Base-by-base conservation (phyloP, 2,797 vertebrate species). In the Poeciliopsis infans region DNA sequence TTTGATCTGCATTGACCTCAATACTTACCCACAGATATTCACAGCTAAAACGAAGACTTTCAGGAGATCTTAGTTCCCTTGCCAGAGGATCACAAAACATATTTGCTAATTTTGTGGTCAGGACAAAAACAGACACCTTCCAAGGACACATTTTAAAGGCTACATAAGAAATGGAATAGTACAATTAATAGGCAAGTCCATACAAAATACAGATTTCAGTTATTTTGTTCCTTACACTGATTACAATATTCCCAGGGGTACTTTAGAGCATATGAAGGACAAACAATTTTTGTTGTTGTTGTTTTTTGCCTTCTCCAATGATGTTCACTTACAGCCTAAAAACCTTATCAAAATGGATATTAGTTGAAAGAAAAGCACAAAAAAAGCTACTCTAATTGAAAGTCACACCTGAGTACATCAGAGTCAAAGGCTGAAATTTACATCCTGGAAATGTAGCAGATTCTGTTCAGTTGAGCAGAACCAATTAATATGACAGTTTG, bases 401-500 rank as follows among this genome's bases (percentile, higher is more conserved):
- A 91, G 92, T 94, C 91, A 95, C 92, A 95, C 91, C 93, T 95
- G 95, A 94, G 91, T 91, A 92, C 86, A 25, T 92, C 86, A 71
- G 86, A 94, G 91, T 91, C 90, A 94, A 92, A 92, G 91, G 92
- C 88, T 92, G 83, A 92, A 87, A 94, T 95, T 91, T 92, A 92
- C 90, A 93, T 92, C 85, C 86, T 78, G 84, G 87, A 91, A 90
- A 92, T 93, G 87, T 91, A 92, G 86, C 91, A 85, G 92, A 93
- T 94, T 68, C 90, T 69, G 88, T 90, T 95, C 94, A 93, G 90
- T 93, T 91, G 93, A 95, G 94, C 95, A 94, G 92, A 95, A 95
- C 95, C 87, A 94, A 96, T 96, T 96, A 95, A 95, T 92, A 87
- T 92, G 93, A 94, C 94, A 93, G 90, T 93, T 92, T 94, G 89